A percentile compares a stretch with the other conserved stretches of the same genome.
Evolutionary conservation across 1,140 invertebrate genomes (phyloP).

Genomic region (Harlomillsia oculata): DNA sequence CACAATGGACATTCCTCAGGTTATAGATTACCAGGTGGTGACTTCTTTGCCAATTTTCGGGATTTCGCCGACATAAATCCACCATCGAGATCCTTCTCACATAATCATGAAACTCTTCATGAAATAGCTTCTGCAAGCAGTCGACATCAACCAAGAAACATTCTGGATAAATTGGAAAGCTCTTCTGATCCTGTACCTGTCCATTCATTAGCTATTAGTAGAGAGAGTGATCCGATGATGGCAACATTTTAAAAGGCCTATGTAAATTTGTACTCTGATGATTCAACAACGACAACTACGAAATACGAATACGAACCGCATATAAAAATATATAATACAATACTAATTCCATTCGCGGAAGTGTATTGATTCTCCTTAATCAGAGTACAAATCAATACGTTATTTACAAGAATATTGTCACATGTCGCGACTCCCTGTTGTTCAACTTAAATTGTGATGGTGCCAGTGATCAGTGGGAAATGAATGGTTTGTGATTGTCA

Average conservation of each 20-base stretch:
- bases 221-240: constrained; percentile 34
- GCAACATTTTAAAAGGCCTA: constrained; percentile 33
- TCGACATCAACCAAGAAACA: constrained; percentile 59
- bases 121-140: constrained; percentile 40
- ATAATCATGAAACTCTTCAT: constrained; percentile 64
- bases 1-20: constrained; percentile 42
- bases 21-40: constrained; percentile 44
- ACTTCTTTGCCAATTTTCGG: constrained; percentile 75
- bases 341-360: too few species aligned
- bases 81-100: constrained; percentile 66
- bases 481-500: too few species aligned
- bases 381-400: too few species aligned
- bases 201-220: constrained; percentile 8
- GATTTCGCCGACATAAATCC: constrained; percentile 80
- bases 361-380: too few species aligned
- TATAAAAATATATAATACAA: too few species aligned
- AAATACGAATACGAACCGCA: too few species aligned
- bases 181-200: constrained; percentile 1
- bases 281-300: too few species aligned
- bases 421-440: too few species aligned
- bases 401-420: too few species aligned
- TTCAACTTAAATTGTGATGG: too few species aligned
- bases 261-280: too few species aligned
- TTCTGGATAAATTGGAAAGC: constrained; percentile 63
- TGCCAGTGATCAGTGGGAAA: too few species aligned